phyloP scores from a whole-genome alignment of 2,888 invertebrate genomes.

The Neuroscelio doddi region DNA sequence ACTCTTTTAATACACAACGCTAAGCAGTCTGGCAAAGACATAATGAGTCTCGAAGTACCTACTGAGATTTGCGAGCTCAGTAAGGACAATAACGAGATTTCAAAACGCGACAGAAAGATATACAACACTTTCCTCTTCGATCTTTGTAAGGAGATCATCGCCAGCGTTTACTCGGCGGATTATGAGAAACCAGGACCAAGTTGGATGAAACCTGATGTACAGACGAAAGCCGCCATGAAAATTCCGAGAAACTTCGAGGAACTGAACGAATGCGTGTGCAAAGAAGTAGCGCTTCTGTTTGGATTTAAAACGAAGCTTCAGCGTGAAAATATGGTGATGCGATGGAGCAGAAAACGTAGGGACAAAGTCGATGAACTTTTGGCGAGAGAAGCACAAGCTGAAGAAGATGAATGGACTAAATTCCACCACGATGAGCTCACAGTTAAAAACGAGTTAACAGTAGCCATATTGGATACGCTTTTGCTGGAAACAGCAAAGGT shows the following conservation, averaged over 20 bases:
- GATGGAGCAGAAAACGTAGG: slow-evolving; percentile 78
- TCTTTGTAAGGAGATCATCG: slow-evolving; percentile 77
- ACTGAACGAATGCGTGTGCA: slow-evolving; percentile 73
- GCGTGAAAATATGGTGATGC: slow-evolving; percentile 76
- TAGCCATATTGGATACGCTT: slow-evolving; percentile 65
- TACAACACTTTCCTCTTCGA: slow-evolving; percentile 77
- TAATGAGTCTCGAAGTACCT: slow-evolving; percentile 62
- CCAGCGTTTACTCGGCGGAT: slow-evolving; percentile 73
- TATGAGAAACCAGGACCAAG: slow-evolving; percentile 72
- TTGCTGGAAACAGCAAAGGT: slow-evolving; percentile 64
- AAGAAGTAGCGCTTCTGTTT: slow-evolving; percentile 74
- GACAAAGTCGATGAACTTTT: slow-evolving; percentile 83
- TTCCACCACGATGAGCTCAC: slow-evolving; percentile 81
- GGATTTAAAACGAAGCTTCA: slow-evolving; percentile 74
- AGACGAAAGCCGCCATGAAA: slow-evolving; percentile 70
- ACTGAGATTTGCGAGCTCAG: slow-evolving; percentile 61
- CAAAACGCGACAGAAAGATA: slow-evolving; percentile 63
- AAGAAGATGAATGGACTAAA: slow-evolving; percentile 83
- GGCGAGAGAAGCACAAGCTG: slow-evolving; percentile 80
- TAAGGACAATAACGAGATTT: slow-evolving; percentile 60
- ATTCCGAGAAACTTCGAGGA: slow-evolving; percentile 73
- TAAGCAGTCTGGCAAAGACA: slow-evolving; percentile 63
- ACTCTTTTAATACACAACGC: slow-evolving; percentile 72
- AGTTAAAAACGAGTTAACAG: slow-evolving; percentile 77
- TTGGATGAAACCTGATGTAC: slow-evolving; percentile 74